A percentile compares a stretch with the other conserved stretches of the same genome.
Conservation (phyloP, 2,797 vertebrate genomes). For the Chaunax sp. region DNA sequence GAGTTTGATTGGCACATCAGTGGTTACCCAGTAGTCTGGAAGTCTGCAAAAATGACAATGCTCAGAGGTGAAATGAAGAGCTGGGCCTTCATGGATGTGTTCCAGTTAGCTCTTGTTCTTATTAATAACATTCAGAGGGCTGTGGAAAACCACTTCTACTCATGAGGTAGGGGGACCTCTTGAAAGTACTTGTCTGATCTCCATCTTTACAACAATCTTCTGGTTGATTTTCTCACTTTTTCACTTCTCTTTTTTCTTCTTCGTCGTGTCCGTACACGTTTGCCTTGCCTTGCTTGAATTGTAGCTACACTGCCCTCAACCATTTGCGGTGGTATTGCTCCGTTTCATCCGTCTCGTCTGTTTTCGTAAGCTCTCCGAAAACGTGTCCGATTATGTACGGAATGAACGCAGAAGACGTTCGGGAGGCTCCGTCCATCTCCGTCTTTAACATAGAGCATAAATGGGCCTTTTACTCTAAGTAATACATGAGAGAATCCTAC, state of each 20-base stretch:
- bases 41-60: constrained; percentile 24
- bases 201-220: background rate
- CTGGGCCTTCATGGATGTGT: constrained; percentile 4
- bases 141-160: constrained; percentile 17
- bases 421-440: too few relatives aligned
- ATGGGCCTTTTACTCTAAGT: constrained; percentile 36
- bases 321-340: too few relatives aligned
- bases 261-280: too few relatives aligned
- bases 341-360: too few relatives aligned
- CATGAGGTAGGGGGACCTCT: constrained; percentile 5
- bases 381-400: too few relatives aligned
- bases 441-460: constrained; percentile 20
- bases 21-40: constrained; percentile 29
- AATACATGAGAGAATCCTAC: constrained; percentile 2
- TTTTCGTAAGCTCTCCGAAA: too few relatives aligned
- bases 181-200: constrained; percentile 11
- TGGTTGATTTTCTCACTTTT: constrained; percentile 23
- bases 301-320: too few relatives aligned
- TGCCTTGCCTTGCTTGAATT: too few relatives aligned
- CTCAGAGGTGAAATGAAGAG: constrained; percentile 16
- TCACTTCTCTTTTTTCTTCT: too few relatives aligned
- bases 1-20: constrained; percentile 71
- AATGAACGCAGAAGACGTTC: too few relatives aligned
- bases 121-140: constrained; percentile 25
- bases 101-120: constrained; percentile 19